A percentile compares a stretch with the other conserved stretches of the same genome.
These are phyloP conservation scores for Lordiphosa fenestrarum DNA, from an alignment of 2,888 invertebrate species.

Conservation along the genomic window DNA sequence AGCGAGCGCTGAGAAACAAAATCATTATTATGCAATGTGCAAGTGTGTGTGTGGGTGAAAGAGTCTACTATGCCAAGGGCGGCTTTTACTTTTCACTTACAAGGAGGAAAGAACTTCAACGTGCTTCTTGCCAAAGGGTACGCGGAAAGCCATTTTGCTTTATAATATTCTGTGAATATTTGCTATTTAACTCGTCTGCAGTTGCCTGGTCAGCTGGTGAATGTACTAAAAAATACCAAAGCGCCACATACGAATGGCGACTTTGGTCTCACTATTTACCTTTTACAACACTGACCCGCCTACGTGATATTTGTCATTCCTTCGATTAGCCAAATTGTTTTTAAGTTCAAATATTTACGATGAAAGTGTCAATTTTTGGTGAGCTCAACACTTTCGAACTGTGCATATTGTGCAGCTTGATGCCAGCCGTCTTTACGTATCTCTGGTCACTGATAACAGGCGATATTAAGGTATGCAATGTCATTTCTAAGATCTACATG, in stretches of 20 bases:
- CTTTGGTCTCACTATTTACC: neutral
- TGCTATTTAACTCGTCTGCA: conserved; percentile 21
- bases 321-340: neutral
- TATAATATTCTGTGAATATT: conserved; percentile 1
- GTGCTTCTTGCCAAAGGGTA: conserved; percentile 84
- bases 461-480: conserved; percentile 63
- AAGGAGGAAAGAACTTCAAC: conserved; percentile 82
- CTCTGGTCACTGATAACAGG: conserved; percentile 74
- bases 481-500: neutral
- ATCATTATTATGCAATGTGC: conserved; percentile 63
- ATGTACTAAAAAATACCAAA: conserved; percentile 24
- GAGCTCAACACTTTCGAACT: conserved; percentile 61
- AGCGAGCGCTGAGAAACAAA: conserved; percentile 81
- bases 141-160: conserved; percentile 67
- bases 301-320: conserved; percentile 53
- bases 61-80: neutral
- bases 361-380: conserved; percentile 56
- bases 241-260: too few relatives aligned
- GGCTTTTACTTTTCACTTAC: conserved; percentile 61
- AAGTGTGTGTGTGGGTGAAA: neutral
- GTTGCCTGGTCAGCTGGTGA: neutral
- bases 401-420: conserved; percentile 58
- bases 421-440: conserved; percentile 75
- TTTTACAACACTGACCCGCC: conserved; percentile 33
- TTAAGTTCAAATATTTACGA: conserved; percentile 23